phyloP scores from a whole-genome alignment of 1,140 invertebrate species.

The Homarus americanus region DNA sequence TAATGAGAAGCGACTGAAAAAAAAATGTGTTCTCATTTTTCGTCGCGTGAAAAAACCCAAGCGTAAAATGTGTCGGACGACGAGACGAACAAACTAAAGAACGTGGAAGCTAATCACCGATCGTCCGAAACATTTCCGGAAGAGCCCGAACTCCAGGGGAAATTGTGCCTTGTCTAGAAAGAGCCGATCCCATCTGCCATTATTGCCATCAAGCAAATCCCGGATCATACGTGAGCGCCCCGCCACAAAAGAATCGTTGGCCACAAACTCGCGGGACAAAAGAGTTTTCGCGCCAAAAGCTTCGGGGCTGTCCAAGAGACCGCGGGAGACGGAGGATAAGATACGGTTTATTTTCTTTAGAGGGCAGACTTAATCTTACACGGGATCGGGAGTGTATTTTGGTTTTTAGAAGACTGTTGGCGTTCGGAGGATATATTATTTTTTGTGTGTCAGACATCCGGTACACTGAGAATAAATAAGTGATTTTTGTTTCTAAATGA shows the following conservation, averaged over 20 bases:
- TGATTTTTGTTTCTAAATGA: too few species aligned
- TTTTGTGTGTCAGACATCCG: too few species aligned
- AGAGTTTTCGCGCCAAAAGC: constrained; percentile 50
- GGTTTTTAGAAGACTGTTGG: too few species aligned
- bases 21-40: too few species aligned
- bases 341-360: not conserved
- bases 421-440: too few species aligned
- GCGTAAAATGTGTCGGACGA: too few species aligned
- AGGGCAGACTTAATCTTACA: not conserved
- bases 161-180: constrained; percentile 33
- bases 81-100: not conserved
- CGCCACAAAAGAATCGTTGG: constrained; percentile 62
- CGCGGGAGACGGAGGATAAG: not conserved
- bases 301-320: constrained; percentile 22
- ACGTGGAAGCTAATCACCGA: not conserved
- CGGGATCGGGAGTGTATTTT: not conserved
- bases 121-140: constrained; percentile 52
- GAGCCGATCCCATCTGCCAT: constrained; percentile 70
- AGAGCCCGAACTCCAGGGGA: constrained; percentile 14
- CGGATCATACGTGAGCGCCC: constrained; percentile 66
- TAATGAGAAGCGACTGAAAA: too few species aligned
- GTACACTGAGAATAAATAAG: too few species aligned
- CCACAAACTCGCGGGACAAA: constrained; percentile 69
- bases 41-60: not conserved
- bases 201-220: constrained; percentile 72